phyloP scores from a whole-genome alignment of 1,140 invertebrate species.

The Radopholus similis region DNA sequence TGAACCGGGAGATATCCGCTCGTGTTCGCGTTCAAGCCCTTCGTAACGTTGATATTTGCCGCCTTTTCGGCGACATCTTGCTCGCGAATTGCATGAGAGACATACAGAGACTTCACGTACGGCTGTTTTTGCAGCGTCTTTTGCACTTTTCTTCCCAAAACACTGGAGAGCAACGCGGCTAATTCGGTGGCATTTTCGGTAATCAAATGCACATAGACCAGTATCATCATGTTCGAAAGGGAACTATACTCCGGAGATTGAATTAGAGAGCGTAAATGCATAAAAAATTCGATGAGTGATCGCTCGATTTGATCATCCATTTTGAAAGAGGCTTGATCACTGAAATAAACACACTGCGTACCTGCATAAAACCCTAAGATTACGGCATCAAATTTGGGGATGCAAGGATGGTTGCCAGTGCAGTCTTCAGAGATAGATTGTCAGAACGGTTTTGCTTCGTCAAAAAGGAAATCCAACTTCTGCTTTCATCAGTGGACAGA shows the following conservation, averaged over 20 bases:
- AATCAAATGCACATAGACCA: conserved; percentile 11
- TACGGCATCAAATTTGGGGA: conserved; percentile 34
- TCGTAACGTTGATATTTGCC: conserved; percentile 88
- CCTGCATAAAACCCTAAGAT: neutral
- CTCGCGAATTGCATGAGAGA: conserved; percentile 17
- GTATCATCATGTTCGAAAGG: conserved; percentile 13
- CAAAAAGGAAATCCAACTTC: conserved; percentile 26
- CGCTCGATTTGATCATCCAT: conserved; percentile 10
- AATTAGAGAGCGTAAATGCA: conserved; percentile 6
- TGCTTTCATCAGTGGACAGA: conserved; percentile 23
- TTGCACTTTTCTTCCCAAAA: conserved; percentile 13
- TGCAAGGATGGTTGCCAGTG: conserved; percentile 33
- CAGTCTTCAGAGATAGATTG: conserved; percentile 24
- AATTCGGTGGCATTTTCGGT: conserved; percentile 15
- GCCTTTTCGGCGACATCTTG: conserved; percentile 63
- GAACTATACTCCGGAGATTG: conserved; percentile 12
- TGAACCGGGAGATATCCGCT: conserved; percentile 89
- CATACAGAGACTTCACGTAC: conserved; percentile 4
- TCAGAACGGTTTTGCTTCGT: conserved; percentile 14
- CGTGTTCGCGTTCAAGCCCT: conserved; percentile 79
- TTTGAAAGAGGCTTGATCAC: conserved; percentile 11
- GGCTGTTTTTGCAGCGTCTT: conserved; percentile 21
- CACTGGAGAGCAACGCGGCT: conserved; percentile 10
- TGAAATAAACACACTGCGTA: neutral
- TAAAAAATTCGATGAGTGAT: neutral